Conservation (phyloP, 2,888 invertebrate genomes). For the Altica lythri region DNA sequence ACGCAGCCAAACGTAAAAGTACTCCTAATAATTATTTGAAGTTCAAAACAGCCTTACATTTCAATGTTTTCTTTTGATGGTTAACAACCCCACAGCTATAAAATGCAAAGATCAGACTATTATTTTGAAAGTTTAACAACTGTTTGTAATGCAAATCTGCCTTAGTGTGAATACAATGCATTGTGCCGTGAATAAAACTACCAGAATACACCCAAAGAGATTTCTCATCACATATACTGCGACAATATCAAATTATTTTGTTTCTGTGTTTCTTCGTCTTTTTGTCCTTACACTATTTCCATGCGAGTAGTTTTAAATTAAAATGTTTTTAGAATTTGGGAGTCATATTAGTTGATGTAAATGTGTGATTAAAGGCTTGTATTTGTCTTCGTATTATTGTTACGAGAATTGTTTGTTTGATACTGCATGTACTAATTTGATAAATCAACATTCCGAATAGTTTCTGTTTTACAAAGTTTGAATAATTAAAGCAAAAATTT, state of each 20-base stretch:
- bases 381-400: no score
- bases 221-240: constrained; percentile 38
- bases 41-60: neutral
- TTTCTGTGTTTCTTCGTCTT: constrained; percentile 20
- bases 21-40: neutral
- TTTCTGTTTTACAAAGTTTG: no score
- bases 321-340: constrained; percentile 18
- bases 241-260: constrained; percentile 36
- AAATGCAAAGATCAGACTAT: constrained; percentile 5
- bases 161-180: constrained; percentile 17
- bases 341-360: no score
- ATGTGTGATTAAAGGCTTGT: no score
- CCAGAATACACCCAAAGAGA: constrained; percentile 32
- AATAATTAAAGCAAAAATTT: no score
- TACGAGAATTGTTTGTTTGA: no score
- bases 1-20: no score
- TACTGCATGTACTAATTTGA: no score
- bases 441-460: no score
- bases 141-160: constrained; percentile 22
- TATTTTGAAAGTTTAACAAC: constrained; percentile 21
- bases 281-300: constrained; percentile 14
- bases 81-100: constrained; percentile 5
- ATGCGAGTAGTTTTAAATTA: constrained; percentile 10
- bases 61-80: constrained; percentile 12
- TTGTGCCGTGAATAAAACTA: constrained; percentile 34